Evolutionary conservation across 1,140 invertebrate species (phyloP).

Genomic region (Copidosoma floridanum): DNA sequence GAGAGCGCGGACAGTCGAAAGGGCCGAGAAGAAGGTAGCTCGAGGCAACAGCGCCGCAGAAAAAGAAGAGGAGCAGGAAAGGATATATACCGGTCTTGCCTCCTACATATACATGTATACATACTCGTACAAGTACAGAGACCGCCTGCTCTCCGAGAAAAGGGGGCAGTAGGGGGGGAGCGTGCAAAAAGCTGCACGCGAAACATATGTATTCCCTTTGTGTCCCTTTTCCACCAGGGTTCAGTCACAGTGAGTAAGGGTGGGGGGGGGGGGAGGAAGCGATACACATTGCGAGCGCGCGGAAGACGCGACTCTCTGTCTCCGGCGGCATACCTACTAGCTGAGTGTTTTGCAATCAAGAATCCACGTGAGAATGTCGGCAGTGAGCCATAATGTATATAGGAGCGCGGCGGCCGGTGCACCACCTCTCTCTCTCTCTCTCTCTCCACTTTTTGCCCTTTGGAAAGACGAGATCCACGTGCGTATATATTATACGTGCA

Average conservation of each 20-base stretch:
- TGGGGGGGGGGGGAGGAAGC: not conserved
- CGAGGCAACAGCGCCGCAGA: too few species aligned
- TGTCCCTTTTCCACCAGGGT: constrained; percentile 36
- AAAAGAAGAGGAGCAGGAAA: constrained; percentile 1
- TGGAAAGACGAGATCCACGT: too few species aligned
- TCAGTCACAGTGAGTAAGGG: too few species aligned
- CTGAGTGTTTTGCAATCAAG: constrained; percentile 44
- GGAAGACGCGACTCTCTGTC: too few species aligned
- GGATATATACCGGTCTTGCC: too few species aligned
- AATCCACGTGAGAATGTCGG: constrained; percentile 45
- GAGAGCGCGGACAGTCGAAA: constrained; percentile 6
- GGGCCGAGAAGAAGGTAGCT: constrained; percentile 11
- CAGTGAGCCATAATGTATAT: constrained; percentile 14
- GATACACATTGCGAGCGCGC: too few species aligned
- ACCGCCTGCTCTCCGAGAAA: too few species aligned
- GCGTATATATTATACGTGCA: too few species aligned
- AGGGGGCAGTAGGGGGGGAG: too few species aligned
- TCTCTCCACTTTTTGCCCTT: too few species aligned
- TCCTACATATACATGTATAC: too few species aligned
- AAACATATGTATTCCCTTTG: constrained; percentile 44
- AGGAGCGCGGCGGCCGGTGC: constrained; percentile 10
- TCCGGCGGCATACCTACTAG: constrained; percentile 39
- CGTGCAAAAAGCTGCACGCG: constrained; percentile 39
- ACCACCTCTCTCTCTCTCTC: too few species aligned
- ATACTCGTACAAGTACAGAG: constrained; percentile 2